Percentiles rank a stretch among this genome's conserved stretches.
Evolutionary conservation across 92 coral and sea anemone species (phyloP).

Genomic region (Epizoanthus stellaris): DNA sequence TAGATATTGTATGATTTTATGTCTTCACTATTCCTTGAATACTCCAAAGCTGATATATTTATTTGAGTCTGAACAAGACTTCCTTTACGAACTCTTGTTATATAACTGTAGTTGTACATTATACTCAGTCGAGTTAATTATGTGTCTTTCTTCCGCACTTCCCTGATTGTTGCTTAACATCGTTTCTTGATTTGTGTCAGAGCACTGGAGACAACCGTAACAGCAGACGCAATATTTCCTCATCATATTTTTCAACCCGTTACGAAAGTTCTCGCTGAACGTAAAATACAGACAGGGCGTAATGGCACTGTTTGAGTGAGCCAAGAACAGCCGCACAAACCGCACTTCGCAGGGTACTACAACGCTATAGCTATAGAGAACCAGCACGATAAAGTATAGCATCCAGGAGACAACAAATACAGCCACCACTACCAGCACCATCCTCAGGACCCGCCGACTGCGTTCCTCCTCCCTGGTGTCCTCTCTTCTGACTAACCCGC

Average conservation of each 20-base stretch:
- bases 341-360: slow-evolving; percentile 60
- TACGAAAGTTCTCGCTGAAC: slow-evolving; percentile 71
- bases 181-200: no score
- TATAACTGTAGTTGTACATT: no score
- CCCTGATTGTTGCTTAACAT: no score
- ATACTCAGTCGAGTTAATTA: no score
- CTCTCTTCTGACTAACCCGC: slow-evolving; percentile 38
- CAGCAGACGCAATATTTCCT: neutral
- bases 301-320: slow-evolving; percentile 75
- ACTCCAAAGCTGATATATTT: no score
- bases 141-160: no score
- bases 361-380: slow-evolving; percentile 66
- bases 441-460: slow-evolving; percentile 66
- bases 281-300: slow-evolving; percentile 69
- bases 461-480: slow-evolving; percentile 45
- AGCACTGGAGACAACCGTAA: neutral
- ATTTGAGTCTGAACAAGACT: no score
- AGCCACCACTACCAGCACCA: slow-evolving; percentile 77
- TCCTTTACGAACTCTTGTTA: no score
- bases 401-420: slow-evolving; percentile 76
- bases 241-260: slow-evolving; percentile 42
- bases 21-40: no score
- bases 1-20: no score
- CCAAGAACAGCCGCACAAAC: slow-evolving; percentile 63
- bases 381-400: slow-evolving; percentile 68